Conservation (phyloP, 1,140 invertebrate genomes). For the Drosophila triauraria region DNA sequence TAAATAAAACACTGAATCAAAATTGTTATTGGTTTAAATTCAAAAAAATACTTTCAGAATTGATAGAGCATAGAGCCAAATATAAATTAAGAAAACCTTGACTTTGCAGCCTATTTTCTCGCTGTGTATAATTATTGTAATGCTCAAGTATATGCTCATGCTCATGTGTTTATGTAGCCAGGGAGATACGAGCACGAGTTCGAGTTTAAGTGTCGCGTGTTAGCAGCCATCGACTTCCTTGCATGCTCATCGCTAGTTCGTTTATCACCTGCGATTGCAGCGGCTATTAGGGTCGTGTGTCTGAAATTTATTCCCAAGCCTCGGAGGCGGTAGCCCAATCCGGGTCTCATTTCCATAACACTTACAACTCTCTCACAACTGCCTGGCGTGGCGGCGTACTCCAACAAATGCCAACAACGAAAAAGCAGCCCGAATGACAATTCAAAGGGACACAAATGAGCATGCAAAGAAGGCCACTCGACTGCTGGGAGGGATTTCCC, state of each 20-base stretch:
- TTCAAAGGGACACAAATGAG: slow-evolving; percentile 81
- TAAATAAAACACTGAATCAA: no score
- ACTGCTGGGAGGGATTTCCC: slow-evolving; percentile 32
- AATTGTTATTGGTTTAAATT: no score
- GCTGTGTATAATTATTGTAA: slow-evolving; percentile 22
- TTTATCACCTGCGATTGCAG: slow-evolving; percentile 54
- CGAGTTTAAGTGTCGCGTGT: slow-evolving; percentile 44
- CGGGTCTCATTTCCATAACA: slow-evolving; percentile 45
- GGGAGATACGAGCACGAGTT: slow-evolving; percentile 22
- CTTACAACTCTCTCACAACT: slow-evolving; percentile 9
- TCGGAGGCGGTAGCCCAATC: slow-evolving; percentile 13
- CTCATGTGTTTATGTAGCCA: slow-evolving; percentile 40
- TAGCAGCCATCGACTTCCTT: slow-evolving; percentile 15
- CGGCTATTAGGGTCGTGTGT: slow-evolving; percentile 39
- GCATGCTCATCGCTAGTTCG: slow-evolving; percentile 42
- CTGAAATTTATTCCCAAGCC: slow-evolving; percentile 38
- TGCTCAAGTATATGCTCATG: slow-evolving; percentile 19
- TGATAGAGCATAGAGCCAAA: no score
- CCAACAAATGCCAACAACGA: slow-evolving; percentile 36
- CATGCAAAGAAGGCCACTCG: slow-evolving; percentile 77
- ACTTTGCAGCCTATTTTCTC: not conserved
- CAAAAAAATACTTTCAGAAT: no score
- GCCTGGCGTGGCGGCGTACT: slow-evolving; percentile 51
- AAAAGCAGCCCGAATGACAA: slow-evolving; percentile 60
- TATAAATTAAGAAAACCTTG: no score